Percentiles rank a stretch among this genome's conserved stretches.
phyloP scores from a whole-genome alignment of 2,888 invertebrate genomes.

The Elysia crispata region DNA sequence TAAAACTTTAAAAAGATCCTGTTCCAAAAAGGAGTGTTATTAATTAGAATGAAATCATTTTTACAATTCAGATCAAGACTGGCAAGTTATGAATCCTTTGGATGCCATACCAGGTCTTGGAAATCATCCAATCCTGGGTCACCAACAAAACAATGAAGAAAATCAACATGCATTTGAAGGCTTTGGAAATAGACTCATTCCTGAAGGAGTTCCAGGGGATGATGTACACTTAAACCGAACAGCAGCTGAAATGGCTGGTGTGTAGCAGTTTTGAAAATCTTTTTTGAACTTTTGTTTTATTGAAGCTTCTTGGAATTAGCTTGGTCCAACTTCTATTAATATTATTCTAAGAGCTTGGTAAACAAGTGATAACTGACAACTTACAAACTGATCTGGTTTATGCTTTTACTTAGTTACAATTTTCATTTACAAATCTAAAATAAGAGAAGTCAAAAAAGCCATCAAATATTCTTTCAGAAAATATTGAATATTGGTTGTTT shows the following conservation, averaged over 20 bases:
- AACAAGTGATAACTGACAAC: no score
- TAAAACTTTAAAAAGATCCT: no score
- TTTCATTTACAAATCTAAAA: background rate
- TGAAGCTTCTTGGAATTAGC: no score
- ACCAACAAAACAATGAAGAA: background rate
- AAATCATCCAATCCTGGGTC: constrained; percentile 25
- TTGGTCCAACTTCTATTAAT: no score
- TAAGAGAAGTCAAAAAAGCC: background rate
- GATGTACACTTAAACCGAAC: constrained; percentile 56
- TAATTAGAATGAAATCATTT: no score
- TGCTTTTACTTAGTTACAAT: no score
- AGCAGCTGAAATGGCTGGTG: constrained; percentile 62
- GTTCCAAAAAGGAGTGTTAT: no score
- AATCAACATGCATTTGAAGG: constrained; percentile 60
- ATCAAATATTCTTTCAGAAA: background rate
- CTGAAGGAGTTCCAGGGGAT: constrained; percentile 61
- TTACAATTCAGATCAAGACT: background rate
- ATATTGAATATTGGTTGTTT: background rate
- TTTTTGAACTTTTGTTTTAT: no score
- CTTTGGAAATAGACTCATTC: constrained; percentile 63
- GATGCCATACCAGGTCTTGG: constrained; percentile 27
- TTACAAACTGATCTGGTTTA: no score
- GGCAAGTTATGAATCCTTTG: background rate
- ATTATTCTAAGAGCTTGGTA: no score
- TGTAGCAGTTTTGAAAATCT: background rate